phyloP scores from a whole-genome alignment of 2,888 invertebrate species.

The Seira ritae region DNA sequence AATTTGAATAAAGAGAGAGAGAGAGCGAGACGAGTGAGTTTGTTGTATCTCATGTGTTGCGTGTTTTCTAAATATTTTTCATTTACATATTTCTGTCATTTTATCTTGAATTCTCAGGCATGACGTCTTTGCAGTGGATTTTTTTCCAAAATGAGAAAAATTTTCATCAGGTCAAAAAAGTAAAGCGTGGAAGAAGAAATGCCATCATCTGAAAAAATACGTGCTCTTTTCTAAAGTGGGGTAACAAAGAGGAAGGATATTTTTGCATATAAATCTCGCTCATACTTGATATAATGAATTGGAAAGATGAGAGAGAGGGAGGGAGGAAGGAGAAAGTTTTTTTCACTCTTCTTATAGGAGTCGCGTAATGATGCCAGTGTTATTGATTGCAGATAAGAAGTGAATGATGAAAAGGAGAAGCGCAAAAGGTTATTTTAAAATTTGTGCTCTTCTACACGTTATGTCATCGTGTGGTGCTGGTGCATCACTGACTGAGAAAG shows the following conservation, averaged over 20 bases:
- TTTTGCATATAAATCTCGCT: no score
- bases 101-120: conserved; percentile 40
- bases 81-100: conserved; percentile 56
- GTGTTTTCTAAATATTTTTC: conserved; percentile 49
- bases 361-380: conserved; percentile 24
- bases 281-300: no score
- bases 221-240: no score
- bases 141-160: not conserved
- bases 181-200: not conserved
- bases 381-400: conserved; percentile 46
- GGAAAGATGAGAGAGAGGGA: no score
- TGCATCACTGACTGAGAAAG: no score
- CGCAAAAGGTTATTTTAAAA: not conserved
- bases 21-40: no score
- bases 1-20: conserved; percentile 27
- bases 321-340: no score
- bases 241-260: no score
- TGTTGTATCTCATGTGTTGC: conserved; percentile 47
- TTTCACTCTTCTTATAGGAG: no score
- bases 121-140: conserved; percentile 1
- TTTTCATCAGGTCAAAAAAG: conserved; percentile 30
- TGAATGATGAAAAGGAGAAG: conserved; percentile 18
- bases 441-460: no score
- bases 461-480: no score
- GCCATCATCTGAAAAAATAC: not conserved